These are phyloP conservation scores for Bradynema listronoti DNA, from an alignment of 1,140 invertebrate genomes.

Conservation along the genomic window DNA sequence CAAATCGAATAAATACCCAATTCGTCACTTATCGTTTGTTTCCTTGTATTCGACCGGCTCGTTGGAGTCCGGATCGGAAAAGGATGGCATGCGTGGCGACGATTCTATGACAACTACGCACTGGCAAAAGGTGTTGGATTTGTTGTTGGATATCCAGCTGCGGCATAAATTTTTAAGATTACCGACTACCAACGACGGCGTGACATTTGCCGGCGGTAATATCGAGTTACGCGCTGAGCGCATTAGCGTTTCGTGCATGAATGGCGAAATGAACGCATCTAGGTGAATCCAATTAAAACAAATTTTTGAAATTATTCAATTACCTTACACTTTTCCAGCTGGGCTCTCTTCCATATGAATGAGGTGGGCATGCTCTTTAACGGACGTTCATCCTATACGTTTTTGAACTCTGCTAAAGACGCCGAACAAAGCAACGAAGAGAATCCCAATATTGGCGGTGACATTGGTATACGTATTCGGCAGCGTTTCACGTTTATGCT, in stretches of 20 bases:
- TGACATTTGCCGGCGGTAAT: conserved; percentile 48
- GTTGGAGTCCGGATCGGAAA: too few species aligned
- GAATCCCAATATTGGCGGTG: too few species aligned
- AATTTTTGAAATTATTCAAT: conserved; percentile 1
- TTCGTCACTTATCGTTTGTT: too few species aligned
- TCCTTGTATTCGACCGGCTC: too few species aligned
- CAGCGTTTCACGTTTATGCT: conserved; percentile 44
- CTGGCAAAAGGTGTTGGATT: conserved; percentile 47
- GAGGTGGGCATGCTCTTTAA: conserved; percentile 35
- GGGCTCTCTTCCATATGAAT: conserved; percentile 50
- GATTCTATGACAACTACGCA: too few species aligned
- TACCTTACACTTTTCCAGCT: conserved; percentile 26
- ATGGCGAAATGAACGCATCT: conserved; percentile 51
- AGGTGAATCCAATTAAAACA: conserved; percentile 14
- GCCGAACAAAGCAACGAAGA: too few species aligned
- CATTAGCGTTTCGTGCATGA: conserved; percentile 48
- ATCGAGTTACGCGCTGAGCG: conserved; percentile 41
- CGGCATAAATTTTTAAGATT: conserved; percentile 33
- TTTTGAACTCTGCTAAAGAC: conserved; percentile 25
- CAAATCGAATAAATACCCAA: too few species aligned
- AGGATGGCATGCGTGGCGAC: too few species aligned
- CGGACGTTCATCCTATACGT: conserved; percentile 36
- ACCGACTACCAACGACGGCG: conserved; percentile 33
- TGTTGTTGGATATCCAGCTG: conserved; percentile 44
- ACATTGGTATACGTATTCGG: conserved; percentile 37